These are phyloP conservation scores for Tetragnatha versicolor DNA, from an alignment of 1,140 invertebrate genomes.

Conservation along the genomic window DNA sequence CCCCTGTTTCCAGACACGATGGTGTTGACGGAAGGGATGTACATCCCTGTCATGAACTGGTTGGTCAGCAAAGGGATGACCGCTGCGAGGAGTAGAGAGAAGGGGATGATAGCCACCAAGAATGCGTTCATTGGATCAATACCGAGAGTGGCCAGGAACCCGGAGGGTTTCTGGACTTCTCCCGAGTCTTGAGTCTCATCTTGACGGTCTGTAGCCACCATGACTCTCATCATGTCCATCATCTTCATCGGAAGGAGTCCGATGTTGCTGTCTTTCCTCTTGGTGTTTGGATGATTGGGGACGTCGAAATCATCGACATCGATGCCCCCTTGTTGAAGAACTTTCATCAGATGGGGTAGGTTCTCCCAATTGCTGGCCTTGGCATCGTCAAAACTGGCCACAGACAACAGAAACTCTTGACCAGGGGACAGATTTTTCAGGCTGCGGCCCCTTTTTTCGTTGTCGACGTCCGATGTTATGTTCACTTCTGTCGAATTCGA, in stretches of 20 bases:
- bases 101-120: slow-evolving; percentile 13
- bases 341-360: not conserved
- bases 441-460: not conserved
- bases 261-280: not conserved
- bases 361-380: not conserved
- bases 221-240: slow-evolving; percentile 12
- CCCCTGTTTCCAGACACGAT: not conserved
- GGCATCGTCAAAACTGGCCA: not conserved
- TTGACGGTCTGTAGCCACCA: not conserved
- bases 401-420: slow-evolving; percentile 18
- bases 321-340: not conserved
- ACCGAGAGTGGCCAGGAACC: slow-evolving; percentile 3
- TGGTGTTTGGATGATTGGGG: not conserved
- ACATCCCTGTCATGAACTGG: slow-evolving; percentile 14
- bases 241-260: not conserved
- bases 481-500: not conserved
- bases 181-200: not conserved
- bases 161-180: not conserved
- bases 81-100: slow-evolving; percentile 21
- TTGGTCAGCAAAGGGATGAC: slow-evolving; percentile 20
- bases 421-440: slow-evolving; percentile 11
- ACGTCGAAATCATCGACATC: not conserved
- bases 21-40: not conserved
- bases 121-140: slow-evolving; percentile 21
- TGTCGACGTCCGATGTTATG: not conserved